Conservation (phyloP, 92 coral and sea anemone species). For the Galaxea fascicularis region DNA sequence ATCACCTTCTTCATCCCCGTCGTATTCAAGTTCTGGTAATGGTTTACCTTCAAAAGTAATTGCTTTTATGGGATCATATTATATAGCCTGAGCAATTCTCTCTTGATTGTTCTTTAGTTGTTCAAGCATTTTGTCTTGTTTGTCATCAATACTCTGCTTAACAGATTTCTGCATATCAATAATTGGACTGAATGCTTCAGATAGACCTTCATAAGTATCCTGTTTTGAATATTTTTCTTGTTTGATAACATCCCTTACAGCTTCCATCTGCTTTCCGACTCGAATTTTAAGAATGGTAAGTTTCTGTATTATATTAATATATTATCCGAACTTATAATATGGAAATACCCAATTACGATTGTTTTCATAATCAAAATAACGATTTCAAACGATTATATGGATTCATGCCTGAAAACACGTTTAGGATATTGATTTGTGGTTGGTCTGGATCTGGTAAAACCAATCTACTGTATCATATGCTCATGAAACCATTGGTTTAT, state of each 20-base stretch:
- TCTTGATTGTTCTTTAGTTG: constrained; percentile 18
- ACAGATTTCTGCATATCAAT: background rate
- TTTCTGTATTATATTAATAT: constrained; percentile 7
- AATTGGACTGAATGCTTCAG: constrained; percentile 25
- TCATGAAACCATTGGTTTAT: too few relatives aligned
- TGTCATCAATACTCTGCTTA: constrained; percentile 21
- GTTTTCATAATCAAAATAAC: too few relatives aligned
- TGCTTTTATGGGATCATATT: constrained; percentile 3
- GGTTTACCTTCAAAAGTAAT: constrained; percentile 11
- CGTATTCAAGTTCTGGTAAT: background rate
- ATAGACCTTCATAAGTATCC: background rate
- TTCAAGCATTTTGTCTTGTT: constrained; percentile 22
- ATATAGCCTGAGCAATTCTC: too few relatives aligned
- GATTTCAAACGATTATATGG: too few relatives aligned
- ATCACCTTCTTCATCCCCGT: too few relatives aligned
- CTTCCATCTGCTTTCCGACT: background rate
- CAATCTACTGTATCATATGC: too few relatives aligned
- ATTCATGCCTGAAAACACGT: too few relatives aligned
- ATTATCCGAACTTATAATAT: background rate
- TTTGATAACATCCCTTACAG: background rate
- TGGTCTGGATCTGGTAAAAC: too few relatives aligned
- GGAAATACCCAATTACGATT: too few relatives aligned
- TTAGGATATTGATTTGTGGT: too few relatives aligned
- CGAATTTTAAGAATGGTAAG: background rate
- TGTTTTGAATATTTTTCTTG: background rate